phyloP scores from a whole-genome alignment of 2,888 invertebrate species.

The Cenopis cana region DNA sequence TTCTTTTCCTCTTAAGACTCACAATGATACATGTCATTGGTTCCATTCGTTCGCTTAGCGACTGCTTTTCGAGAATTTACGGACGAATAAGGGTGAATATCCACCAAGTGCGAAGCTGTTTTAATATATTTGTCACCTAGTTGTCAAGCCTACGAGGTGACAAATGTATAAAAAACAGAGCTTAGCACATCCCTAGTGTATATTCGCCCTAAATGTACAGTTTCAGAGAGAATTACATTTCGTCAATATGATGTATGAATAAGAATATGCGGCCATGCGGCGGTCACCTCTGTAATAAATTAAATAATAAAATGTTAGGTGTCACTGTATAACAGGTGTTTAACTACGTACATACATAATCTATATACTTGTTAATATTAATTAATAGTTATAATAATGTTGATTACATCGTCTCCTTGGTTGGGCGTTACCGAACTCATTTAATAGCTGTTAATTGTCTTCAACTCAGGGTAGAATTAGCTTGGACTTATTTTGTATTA shows the following conservation, averaged over 20 bases:
- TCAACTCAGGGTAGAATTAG: constrained; percentile 59
- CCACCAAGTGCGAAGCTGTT: too few species aligned
- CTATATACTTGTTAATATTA: constrained; percentile 83
- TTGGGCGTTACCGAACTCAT: constrained; percentile 51
- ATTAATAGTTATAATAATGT: constrained; percentile 81
- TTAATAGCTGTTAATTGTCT: constrained; percentile 25
- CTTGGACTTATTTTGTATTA: constrained; percentile 53
- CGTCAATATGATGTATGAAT: neutral
- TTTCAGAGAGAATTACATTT: too few species aligned
- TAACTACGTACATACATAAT: constrained; percentile 79
- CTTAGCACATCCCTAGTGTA: too few species aligned
- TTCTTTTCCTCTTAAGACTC: neutral
- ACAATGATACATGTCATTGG: neutral
- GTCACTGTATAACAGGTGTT: constrained; percentile 85
- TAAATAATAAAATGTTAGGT: constrained; percentile 75
- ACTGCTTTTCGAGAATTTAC: neutral
- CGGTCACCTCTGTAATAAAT: constrained; percentile 68
- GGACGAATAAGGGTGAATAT: too few species aligned
- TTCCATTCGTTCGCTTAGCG: neutral
- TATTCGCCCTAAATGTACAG: neutral
- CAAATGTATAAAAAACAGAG: too few species aligned
- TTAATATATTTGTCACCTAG: too few species aligned
- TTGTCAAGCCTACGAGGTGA: too few species aligned
- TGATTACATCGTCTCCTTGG: constrained; percentile 70
- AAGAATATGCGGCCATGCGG: constrained; percentile 55